Evolutionary conservation across 1,140 invertebrate species (phyloP), one percentile per base, ranked within the genome.

Genomic region (Venustaconcha ellipsiformis): DNA sequence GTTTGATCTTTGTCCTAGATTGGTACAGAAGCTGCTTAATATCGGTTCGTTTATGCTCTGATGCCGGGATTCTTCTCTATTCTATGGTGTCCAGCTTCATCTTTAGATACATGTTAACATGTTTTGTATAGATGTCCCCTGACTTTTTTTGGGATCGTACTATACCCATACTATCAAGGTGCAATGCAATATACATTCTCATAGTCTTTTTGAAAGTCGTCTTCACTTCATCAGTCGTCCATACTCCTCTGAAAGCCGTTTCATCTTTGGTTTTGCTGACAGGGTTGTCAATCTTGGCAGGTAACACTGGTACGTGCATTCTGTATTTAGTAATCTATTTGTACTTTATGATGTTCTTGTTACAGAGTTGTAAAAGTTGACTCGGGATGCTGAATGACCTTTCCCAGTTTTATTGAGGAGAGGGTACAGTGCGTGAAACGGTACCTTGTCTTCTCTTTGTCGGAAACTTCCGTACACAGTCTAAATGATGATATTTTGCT

Each of bases 11-110:
- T 76, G 60, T 58, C 68, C 69, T 48, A 73, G 62, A 23, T 78
- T 78, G 13, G 57, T 57, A 58, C 37, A 72, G 55, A 78, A 67
- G 5, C 67, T 71, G 60, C 82, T 84, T 14, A 86, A 64, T n/a
- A 66, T 66, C 4, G 84, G 37, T 67, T 84, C 5, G 78, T 69
- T 18, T 83, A 20, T 14, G 62, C 57, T 37, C 79, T 15, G 15
- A 79, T 26, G 18, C 87, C 88, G 0, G 83, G 80, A 74, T 90
- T 91, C 70, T 84, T 78, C 23, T 56, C 68, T 63, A 90, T 89
- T 64, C 84, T 83, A 20, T 79, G 62, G 12, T 26, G 48, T 48
- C 90, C 84, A 79, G 77, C 64, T 83, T 83, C 65, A 78, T 62
- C 58, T 80, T 80, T 63, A 83, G 57, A 73, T 73, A 84, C 14